Base-by-base conservation (phyloP, 2,797 vertebrate species). In the Rhinichthys osculus region DNA sequence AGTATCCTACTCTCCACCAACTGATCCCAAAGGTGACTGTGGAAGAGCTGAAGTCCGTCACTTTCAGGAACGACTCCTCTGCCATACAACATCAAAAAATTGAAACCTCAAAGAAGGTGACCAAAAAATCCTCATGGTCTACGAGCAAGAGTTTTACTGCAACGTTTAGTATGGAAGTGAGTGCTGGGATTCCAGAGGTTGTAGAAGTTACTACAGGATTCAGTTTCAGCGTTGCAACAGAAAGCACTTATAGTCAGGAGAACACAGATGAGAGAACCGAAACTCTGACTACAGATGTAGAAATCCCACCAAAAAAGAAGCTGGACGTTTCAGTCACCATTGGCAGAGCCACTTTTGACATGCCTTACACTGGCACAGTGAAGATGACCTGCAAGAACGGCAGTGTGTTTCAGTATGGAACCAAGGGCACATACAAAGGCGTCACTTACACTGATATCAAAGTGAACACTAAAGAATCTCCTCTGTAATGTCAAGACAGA, bases 21-120 rank as follows among this genome's bases (percentile, higher is more conserved):
- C 38, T 81, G 17, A 69, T 50, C 14, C 84, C 86, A 66, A 10
- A 79, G 0, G 73, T 80, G 57, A 1, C 6, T 11, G 33, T 83
- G 5, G 72, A 74, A 23, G 81, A 88, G 27, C 57, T 87, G 7
- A 78, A 90, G 44, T 87, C 80, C 23, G 21, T 78, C 71, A 57
- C 57, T n/a, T 30, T 1, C n/a, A 5, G 0, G 83, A 87, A 30
- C 1, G 54, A 7, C 82, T 85, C 17, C 54, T 0, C 10, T 19
- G 23, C 0, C 11, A 2, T 5, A 1, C 85, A 87, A 62, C 54
- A 84, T 40, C 30, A 62, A 30, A 84, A 3, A 69, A 52, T 86
- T 0, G 71, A 90, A 74, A 69, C 66, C 8, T 78, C 83, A 27
- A 73, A 85, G 35, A 82, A 21, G 35, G 0, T 85, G 1, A 83